A percentile compares a stretch with the other conserved stretches of the same genome.
These are phyloP conservation scores for Dicyrtomina minuta DNA, from an alignment of 2,888 invertebrate species.

Conservation along the genomic window DNA sequence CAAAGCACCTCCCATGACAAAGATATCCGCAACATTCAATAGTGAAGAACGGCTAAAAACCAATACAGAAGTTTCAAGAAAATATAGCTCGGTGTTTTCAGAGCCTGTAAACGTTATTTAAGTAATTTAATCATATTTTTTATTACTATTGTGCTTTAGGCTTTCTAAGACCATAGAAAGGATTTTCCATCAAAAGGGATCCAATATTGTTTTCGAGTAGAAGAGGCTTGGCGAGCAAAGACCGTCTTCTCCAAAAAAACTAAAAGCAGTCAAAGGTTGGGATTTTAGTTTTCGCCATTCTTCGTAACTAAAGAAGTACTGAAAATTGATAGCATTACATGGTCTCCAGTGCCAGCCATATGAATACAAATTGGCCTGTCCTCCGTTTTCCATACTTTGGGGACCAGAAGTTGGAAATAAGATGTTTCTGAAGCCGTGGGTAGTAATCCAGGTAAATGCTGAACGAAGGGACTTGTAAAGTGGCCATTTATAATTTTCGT, in stretches of 20 bases:
- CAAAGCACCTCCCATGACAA: constrained; percentile 97
- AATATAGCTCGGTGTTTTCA: too few relatives aligned
- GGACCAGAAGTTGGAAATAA: constrained; percentile 80
- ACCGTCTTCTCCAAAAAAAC: constrained; percentile 88
- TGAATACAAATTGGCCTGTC: constrained; percentile 87
- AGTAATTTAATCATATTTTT: background rate
- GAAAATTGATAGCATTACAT: constrained; percentile 69
- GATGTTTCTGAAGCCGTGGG: constrained; percentile 80
- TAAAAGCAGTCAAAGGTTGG: constrained; percentile 56
- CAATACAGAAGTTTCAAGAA: background rate
- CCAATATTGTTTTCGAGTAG: constrained; percentile 86
- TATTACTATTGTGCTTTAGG: constrained; percentile 78
- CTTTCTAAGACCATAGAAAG: constrained; percentile 88
- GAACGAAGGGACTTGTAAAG: constrained; percentile 80
- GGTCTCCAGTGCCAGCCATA: constrained; percentile 96
- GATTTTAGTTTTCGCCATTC: background rate
- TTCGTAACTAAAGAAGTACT: background rate
- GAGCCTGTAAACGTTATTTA: too few relatives aligned
- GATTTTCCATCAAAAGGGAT: constrained; percentile 93
- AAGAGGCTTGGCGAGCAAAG: constrained; percentile 86
- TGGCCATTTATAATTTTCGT: constrained; percentile 63
- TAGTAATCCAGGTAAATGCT: constrained; percentile 80
- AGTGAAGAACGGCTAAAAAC: constrained; percentile 77
- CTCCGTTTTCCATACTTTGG: constrained; percentile 72
- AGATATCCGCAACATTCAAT: constrained; percentile 94